Base-by-base conservation (phyloP, 2,888 invertebrate genomes). In the Lymantria monacha region DNA sequence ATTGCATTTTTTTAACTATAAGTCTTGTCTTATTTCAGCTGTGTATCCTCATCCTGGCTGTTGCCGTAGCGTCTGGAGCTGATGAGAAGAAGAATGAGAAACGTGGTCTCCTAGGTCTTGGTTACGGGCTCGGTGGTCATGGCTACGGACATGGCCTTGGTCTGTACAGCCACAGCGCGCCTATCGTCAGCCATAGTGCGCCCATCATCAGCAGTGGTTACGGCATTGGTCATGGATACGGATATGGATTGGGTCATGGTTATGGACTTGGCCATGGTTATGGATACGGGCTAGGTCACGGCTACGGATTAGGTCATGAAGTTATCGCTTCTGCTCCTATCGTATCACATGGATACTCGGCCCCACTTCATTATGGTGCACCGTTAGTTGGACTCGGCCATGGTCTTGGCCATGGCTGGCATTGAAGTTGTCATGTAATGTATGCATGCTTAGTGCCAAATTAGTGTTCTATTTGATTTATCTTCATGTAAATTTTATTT, bases 31-130 rank as follows among this genome's bases (percentile, higher is more conserved):
- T 59, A 49, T 61, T 66, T 0, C 73, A 90, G 89, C 57, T 87
- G 65, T 85, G 81, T 60, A 66, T 86, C 12, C 57, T 89, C 49
- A 68, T 89, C 52, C 57, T 90, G 69, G 76, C 76, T 38, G 79
- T 70, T 13, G 85, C 77, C 42, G 74, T 78, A 33, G 87, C 73
- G 49, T 74, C 68, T 68, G 82, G 74, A 57, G 86, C 79, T 1
- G 90, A 87, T 42, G 89, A 91, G 73, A 89, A 89, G 76, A 89
- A 89, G 74, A 83, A 77, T 49, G 88, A 90, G 72, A 89, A 91
- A 67, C 81, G 91, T 2, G 91, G 87, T 56, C 81, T 91, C 59
- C 77, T 92, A 54, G 91, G 88, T 37, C 83, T 91, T 61, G 88
- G 90, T 59, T 90, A 69, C 68, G 44, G 72, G 48, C 38, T 38